These are phyloP conservation scores for Pristionchus japonicus DNA, from an alignment of 2,888 invertebrate species.

Conservation along the genomic window DNA sequence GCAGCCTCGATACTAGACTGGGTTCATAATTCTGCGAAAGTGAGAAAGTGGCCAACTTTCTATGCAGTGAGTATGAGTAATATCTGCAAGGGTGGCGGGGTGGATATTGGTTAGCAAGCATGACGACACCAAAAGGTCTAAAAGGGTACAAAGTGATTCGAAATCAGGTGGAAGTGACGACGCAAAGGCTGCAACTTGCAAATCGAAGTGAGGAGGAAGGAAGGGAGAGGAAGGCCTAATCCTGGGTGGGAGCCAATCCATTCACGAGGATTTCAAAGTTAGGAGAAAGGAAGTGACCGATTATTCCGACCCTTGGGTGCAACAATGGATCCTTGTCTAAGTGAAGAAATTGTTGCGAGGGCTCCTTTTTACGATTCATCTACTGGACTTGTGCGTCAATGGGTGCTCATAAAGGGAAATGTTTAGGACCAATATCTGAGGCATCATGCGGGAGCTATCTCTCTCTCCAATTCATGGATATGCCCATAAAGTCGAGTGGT, in stretches of 20 bases:
- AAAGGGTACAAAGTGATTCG: not conserved
- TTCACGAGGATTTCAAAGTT: not conserved
- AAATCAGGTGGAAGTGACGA: not conserved
- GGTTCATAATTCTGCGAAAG: not conserved
- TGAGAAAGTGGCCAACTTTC: not conserved
- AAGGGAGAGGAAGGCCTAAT: not conserved
- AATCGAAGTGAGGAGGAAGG: not conserved
- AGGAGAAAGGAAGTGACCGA: not conserved
- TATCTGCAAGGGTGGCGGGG: not conserved
- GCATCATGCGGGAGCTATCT: not conserved
- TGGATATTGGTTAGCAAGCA: not conserved
- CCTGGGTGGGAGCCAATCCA: not conserved
- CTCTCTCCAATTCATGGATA: conserved; percentile 21
- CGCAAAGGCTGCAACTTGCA: not conserved
- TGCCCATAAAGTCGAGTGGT: not conserved
- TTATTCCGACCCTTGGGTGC: not conserved
- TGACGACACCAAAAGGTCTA: not conserved
- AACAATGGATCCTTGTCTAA: not conserved
- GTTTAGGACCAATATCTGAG: not conserved
- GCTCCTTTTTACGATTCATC: not conserved
- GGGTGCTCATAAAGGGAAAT: not conserved
- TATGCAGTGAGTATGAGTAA: not conserved
- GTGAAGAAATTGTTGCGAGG: not conserved
- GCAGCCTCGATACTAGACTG: not conserved
- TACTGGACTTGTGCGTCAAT: not conserved